phyloP scores from a whole-genome alignment of 2,888 invertebrate species.

The Zonitis immaculata region DNA sequence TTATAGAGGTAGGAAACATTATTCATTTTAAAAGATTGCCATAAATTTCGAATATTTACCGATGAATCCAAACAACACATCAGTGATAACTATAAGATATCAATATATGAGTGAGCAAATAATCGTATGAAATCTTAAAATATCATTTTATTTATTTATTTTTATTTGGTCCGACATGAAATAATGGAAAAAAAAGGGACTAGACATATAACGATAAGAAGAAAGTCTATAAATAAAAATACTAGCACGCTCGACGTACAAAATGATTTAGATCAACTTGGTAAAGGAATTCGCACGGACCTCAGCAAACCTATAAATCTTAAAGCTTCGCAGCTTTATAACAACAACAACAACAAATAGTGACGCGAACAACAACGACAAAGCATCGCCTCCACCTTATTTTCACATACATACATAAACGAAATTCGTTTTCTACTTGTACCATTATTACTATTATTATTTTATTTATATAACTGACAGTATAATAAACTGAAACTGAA shows the following conservation, averaged over 20 bases:
- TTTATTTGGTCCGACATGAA: no score
- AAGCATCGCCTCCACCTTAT: no score
- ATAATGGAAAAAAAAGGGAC: background rate
- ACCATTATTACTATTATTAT: background rate
- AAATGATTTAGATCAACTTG: constrained; percentile 1
- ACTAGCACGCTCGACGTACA: background rate
- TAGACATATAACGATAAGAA: background rate
- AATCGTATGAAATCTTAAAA: no score
- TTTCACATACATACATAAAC: no score
- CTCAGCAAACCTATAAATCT: constrained; percentile 1
- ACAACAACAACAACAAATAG: no score
- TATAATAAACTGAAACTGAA: constrained; percentile 1
- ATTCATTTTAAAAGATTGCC: background rate
- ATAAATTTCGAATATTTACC: no score
- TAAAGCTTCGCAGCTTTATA: background rate
- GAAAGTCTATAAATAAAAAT: background rate
- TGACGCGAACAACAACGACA: background rate
- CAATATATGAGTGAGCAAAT: no score
- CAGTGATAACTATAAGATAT: no score
- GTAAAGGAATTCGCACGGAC: background rate
- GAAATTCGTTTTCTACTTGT: no score
- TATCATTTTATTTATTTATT: no score
- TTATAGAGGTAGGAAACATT: constrained; percentile 8
- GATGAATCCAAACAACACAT: no score
- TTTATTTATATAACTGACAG: background rate